Percentiles rank a stretch among this genome's conserved stretches.
Evolutionary conservation across 2,113 vertebrate genomes (phyloP).

Genomic region (Smithornis capensis): DNA sequence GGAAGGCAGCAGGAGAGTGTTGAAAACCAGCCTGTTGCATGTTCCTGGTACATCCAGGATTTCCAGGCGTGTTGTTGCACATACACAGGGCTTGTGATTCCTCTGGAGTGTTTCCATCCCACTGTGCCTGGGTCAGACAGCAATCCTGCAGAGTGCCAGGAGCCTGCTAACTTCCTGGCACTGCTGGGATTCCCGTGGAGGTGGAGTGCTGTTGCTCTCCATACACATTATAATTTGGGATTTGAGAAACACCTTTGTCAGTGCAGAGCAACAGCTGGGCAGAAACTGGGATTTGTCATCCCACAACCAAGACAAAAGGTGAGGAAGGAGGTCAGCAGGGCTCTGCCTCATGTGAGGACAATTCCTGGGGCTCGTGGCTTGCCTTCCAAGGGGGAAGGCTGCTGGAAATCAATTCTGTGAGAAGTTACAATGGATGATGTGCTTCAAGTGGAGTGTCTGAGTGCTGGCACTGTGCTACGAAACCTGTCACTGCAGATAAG

Average conservation of each 20-base stretch:
- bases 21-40: not conserved
- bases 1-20: not conserved
- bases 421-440: not conserved
- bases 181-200: not conserved
- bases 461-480: not conserved
- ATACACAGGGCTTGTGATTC: not conserved
- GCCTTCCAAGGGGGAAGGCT: not conserved
- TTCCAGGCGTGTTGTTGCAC: not conserved
- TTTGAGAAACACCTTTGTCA: not conserved
- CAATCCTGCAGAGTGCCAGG: not conserved
- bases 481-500: not conserved
- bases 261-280: not conserved
- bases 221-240: fast-evolving
- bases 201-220: not conserved
- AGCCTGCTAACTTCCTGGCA: not conserved
- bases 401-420: not conserved
- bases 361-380: not conserved
- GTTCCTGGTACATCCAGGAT: not conserved
- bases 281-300: not conserved
- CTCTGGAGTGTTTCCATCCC: not conserved
- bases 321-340: not conserved
- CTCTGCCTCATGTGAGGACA: not conserved
- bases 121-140: not conserved
- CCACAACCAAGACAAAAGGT: not conserved
- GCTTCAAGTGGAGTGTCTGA: not conserved